Base-by-base conservation (phyloP, 2,888 invertebrate genomes). In the Drosophila stalkeri region DNA sequence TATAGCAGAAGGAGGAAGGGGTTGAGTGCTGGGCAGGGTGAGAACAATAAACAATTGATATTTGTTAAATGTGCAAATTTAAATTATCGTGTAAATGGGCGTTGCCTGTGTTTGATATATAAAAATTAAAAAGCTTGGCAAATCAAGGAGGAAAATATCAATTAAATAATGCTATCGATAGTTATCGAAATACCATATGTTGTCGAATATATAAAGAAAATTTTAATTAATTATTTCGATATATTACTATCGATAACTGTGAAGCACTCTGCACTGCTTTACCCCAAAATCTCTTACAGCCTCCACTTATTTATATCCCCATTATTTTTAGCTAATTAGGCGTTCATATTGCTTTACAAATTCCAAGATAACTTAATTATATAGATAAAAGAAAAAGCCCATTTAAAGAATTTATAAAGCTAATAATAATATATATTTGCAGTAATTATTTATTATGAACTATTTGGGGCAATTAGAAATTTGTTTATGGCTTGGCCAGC, bases 291-390 rank as follows among this genome's bases (percentile, higher is more conserved):
- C 16, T 23, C 1, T 20, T 16, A 33, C 16, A 8, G n/a, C 3
- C 44, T 16, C 6, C 23, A 35, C 33, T 6, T 12, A 16, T 27
- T 55, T 9, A 27, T 41, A 41, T 4, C 16, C 14, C 5, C 9
- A 8, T 18, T 18, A 16, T 35, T 35, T 23, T n/a, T 46, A 12
- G 20, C 37, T 18, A 18, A 18, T 37, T 18, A 47, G 39, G 14
- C 20, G 20, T 35, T 35, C 46, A 46, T 35, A 5, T n/a, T 37
- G 46, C n/a, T 46, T 23, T n/a, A 57, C 44, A 35, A n/a, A 31
- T 3, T 49, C 23, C 16, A 44, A 59, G 59, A 59, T 59, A 46
- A 37, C 12, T n/a, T 46, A 14, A 37, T 47, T 59, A 39, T 37
- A 39, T 3, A 47, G 47, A 60, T 31, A 49, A 18, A 46, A 37